Base-by-base conservation (phyloP, 2,797 vertebrate genomes). In the Myotis myotis region DNA sequence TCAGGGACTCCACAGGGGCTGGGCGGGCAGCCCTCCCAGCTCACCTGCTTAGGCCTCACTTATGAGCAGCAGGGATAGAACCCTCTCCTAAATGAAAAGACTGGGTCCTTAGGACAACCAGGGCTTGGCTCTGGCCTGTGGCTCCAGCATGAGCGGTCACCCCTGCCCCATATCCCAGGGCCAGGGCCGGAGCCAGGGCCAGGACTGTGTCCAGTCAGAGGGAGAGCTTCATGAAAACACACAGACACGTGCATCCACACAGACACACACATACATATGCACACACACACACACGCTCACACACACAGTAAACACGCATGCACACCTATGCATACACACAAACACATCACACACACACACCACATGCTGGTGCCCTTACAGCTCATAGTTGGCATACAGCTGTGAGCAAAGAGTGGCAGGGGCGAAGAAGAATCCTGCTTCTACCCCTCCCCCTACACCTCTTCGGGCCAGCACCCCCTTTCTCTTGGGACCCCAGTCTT, bases 81-180 rank as follows among this genome's bases (percentile, higher is more conserved):
- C 98, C 98, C 98, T 98, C 98, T 98, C 98, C 97, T 8, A 97
- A 98, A 98, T 97, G 98, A 98, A 97, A 98, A 96, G 98, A 98
- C 98, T 97, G 98, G 98, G 19, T 8, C n/a, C n/a, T 38, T 2
- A 98, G 97, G 98, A 98, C 98, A 98, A 98, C 98, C 98, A 98
- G 98, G 98, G 97, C 55, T 23, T 96, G 95, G 55, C 25, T 60
- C 91, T 91, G 55, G 28, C 38, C 9, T 9, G 36, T 0, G 15
- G 55, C 17, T 55, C 25, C 25, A 33, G n/a, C 95, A 28, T 96
- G 97, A 98, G 25, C 23, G 97, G 20, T 96, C 92, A 96, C 28
- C 68, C 17, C 38, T 20, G 64, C n/a, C 38, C 12, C 25, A 13
- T 13, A 5, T 13, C 57, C 57, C 57, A 60, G 57, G 25, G 57